Base-by-base conservation (phyloP, 2,113 vertebrate genomes). In the Cyphomyrus discorhynchus region DNA sequence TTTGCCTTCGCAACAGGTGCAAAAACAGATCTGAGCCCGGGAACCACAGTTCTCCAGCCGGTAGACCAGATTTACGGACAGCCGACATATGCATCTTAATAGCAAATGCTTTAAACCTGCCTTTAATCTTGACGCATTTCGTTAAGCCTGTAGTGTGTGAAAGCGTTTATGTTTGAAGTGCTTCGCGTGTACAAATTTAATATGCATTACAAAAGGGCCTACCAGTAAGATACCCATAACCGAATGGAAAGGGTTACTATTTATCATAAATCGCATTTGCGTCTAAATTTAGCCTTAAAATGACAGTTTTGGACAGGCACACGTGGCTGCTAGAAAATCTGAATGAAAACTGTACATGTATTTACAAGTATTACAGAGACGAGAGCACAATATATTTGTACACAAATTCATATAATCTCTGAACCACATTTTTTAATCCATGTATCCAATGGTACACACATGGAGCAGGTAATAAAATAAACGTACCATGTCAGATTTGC, bases 1-100 rank as follows among this genome's bases (percentile, higher is more conserved):
- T 94, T 96, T 96, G 95, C 95, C 95, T 94, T 95, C 89, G 93
- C 94, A 96, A 96, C 96, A 96, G 96, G 96, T 96, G 96, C 95
- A 94, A 93, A 94, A 93, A 94, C 94, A 89, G 93, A 93, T 94
- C 92, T 49, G 83, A 15, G 24, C 45, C 62, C 83, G 21, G 92
- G 92, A 91, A 92, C 93, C 94, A 93, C 93, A 93, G 91, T 53
- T 89, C 89, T 47, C 92, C 90, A 88, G 93, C 93, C 74, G 13
- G 31, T 92, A 93, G 86, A 89, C 91, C 89, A 92, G 93, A 93
- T 94, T 94, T 94, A 94, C 94, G 93, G 94, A 94, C 93, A 94
- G 89, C 91, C 83, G 82, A 46, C 82, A 90, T 92, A 95, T 80
- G 74, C 17, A 80, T 94, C 94, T 56, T 39, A 39, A 87, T 35